Conservation (phyloP, 2,888 invertebrate species). For the Pseudanteris insignis region DNA sequence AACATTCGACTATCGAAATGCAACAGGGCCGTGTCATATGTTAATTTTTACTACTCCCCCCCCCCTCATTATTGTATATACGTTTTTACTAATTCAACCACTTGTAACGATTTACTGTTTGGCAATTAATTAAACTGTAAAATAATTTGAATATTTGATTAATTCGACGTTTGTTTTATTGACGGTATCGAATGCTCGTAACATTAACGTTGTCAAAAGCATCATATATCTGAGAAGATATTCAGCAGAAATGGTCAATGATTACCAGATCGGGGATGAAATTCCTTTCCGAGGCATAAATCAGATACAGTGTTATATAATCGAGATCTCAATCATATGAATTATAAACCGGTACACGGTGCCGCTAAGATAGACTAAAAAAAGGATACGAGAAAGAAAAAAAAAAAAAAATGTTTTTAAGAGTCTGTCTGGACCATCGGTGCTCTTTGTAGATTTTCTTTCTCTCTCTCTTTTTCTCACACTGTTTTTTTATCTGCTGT, state of each 20-base stretch:
- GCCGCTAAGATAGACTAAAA: constrained; percentile 12
- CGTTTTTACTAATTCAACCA: no score
- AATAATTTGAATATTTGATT: no score
- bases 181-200: background rate
- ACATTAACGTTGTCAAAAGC: background rate
- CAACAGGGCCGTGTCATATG: no score
- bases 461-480: no score
- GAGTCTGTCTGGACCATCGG: constrained; percentile 1
- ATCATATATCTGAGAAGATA: constrained; percentile 1
- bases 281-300: constrained; percentile 43
- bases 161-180: background rate
- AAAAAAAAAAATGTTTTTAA: constrained; percentile 7
- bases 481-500: no score
- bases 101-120: no score
- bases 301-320: constrained; percentile 38
- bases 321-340: constrained; percentile 36
- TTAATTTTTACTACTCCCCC: no score
- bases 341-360: constrained; percentile 30
- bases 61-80: no score
- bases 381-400: constrained; percentile 6
- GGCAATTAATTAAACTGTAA: no score
- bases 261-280: constrained; percentile 41
- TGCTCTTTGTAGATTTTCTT: constrained; percentile 5
- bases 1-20: no score
- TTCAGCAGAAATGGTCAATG: constrained; percentile 13